These are phyloP conservation scores for Borostomias antarcticus DNA, from an alignment of 2,797 vertebrate species.

Conservation along the genomic window DNA sequence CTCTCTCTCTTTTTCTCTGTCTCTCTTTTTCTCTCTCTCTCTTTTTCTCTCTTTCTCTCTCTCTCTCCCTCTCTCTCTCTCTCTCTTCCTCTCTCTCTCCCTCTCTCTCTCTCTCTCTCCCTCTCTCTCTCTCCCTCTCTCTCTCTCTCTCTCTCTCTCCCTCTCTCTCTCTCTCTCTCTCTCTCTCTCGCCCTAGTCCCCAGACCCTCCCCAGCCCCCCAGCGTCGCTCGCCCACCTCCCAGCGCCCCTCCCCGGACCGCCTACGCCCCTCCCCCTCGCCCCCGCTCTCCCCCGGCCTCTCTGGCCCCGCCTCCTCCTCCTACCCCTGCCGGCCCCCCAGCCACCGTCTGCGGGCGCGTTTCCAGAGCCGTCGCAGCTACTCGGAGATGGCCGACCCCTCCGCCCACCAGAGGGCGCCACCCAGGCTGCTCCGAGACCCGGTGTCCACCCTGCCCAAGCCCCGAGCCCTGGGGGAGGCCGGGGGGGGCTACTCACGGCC, in stretches of 20 bases:
- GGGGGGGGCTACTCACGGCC: constrained; percentile 64
- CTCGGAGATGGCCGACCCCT: constrained; percentile 83
- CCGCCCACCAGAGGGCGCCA: constrained; percentile 69
- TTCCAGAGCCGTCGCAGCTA: constrained; percentile 89
- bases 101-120: background rate
- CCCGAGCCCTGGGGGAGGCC: constrained; percentile 67
- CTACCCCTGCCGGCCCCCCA: constrained; percentile 77
- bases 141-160: background rate
- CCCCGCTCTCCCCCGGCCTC: constrained; percentile 61
- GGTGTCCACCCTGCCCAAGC: constrained; percentile 83
- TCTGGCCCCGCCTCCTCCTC: constrained; percentile 65
- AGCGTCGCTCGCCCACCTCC: constrained; percentile 64
- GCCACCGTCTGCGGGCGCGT: constrained; percentile 81
- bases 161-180: constrained; percentile 3
- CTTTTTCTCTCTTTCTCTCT: background rate
- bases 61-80: background rate
- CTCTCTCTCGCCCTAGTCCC: constrained; percentile 39
- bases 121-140: background rate
- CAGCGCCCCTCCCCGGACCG: constrained; percentile 62
- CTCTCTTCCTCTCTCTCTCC: background rate
- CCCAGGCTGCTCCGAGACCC: constrained; percentile 77
- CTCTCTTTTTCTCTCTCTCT: background rate
- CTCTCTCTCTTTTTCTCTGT: background rate
- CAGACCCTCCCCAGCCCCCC: constrained; percentile 71
- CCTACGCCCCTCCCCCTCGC: constrained; percentile 57